Conservation (phyloP, 2,888 invertebrate species). For the Stenolophus ochropezus region DNA sequence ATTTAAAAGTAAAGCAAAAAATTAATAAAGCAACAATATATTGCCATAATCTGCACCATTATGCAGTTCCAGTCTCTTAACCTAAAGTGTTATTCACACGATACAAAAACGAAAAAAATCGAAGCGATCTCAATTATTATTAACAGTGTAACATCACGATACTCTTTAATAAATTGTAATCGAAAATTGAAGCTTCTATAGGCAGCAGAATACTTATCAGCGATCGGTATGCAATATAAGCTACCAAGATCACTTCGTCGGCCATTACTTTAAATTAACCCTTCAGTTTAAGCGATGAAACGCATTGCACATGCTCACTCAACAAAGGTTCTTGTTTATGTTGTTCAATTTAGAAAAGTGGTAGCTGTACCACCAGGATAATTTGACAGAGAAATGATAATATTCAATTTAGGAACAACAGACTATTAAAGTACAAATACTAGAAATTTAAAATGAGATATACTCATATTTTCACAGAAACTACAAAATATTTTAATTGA, state of each 20-base stretch:
- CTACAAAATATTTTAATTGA: too few relatives aligned
- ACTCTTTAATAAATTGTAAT: constrained; percentile 61
- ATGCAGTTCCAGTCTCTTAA: constrained; percentile 9
- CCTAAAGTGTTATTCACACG: constrained; percentile 33
- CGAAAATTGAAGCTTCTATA: constrained; percentile 60
- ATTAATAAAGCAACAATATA: background rate
- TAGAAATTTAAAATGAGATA: too few relatives aligned
- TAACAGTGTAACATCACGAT: constrained; percentile 58
- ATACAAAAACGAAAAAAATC: constrained; percentile 38
- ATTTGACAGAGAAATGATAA: constrained; percentile 6
- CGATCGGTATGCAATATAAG: constrained; percentile 55
- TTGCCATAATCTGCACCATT: background rate
- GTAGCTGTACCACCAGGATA: background rate
- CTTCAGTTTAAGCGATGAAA: constrained; percentile 14
- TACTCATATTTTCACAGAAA: too few relatives aligned
- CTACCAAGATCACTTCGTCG: constrained; percentile 39
- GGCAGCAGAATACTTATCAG: constrained; percentile 48
- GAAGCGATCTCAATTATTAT: constrained; percentile 52
- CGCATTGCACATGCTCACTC: background rate
- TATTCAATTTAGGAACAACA: background rate
- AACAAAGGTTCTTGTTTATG: constrained; percentile 1
- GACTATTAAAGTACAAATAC: background rate
- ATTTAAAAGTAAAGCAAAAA: background rate
- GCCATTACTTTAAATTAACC: constrained; percentile 59
- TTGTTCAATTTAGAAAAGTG: constrained; percentile 11